Base-by-base conservation (phyloP, 2,888 invertebrate genomes). In the Dynastes hyllus region DNA sequence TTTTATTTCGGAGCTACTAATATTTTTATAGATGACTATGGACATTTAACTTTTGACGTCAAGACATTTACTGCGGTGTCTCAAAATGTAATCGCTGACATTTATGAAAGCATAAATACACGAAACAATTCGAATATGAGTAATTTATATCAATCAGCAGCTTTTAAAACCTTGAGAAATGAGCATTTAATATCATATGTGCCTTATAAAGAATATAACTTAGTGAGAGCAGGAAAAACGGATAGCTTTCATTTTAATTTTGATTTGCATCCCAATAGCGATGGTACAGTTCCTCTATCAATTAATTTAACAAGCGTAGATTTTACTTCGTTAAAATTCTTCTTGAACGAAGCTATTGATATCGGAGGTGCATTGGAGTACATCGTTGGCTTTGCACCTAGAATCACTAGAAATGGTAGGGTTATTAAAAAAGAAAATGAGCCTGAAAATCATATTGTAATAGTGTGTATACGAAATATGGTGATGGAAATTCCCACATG, bases 301-400 rank as follows among this genome's bases (percentile, higher is more conserved):
- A 87, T 96, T 32, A 94, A 95, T 85, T 86, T 96, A 65, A 93
- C 93, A 9, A 92, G 92, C 2, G 90, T 91, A 1, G 91, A 92
- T 83, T 90, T 93, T 40, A 92, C 92, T 61, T 91, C 93, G 0
- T 90, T 96, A 75, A 92, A 93, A 81, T 96, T 96, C 86, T 91
- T 92, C 78, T 90, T 97, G 11, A 92, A 93, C 53, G 92, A 93
- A 78, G 92, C 94, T 32, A 90, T 92, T 78, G 97, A 97, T 85
- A 93, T 95, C 50, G 97, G 97, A 0, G 97, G 97, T 0, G 96
- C 95, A 1, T 86, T 96, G 27, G 91, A 93, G 0, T 91, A 95
- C 81, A 94, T 94, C 73, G 89, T 95, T 0, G 94, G 94, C 75
- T 90, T 96, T 85, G 91, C 94, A 83, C 92, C 92, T 87, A 92